Percentiles rank a stretch among this genome's conserved stretches.
Conservation (phyloP, 2,113 vertebrate species). For the Neotoma lepida region DNA sequence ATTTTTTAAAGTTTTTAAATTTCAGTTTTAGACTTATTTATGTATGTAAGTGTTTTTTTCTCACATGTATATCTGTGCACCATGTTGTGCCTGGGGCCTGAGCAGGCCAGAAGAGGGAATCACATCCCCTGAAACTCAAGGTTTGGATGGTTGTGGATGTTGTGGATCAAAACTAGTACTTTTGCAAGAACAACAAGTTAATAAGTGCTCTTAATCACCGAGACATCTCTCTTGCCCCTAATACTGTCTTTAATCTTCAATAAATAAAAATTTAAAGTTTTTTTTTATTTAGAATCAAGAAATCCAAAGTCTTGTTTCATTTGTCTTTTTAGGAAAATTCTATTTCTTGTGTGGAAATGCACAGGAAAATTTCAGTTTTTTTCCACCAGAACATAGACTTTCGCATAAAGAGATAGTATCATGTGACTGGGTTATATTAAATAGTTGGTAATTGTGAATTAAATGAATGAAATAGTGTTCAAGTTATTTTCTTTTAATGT, state of each 20-base stretch:
- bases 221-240: not conserved
- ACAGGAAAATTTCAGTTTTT: not conserved
- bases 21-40: slow-evolving; percentile 21
- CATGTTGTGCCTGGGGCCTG: not conserved
- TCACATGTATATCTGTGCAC: not conserved
- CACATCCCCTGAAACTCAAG: not conserved
- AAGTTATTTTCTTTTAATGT: not conserved
- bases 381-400: not conserved
- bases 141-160: not conserved
- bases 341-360: not conserved
- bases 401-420: not conserved
- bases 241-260: not conserved
- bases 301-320: not conserved
- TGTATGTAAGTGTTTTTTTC: not conserved
- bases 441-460: not conserved
- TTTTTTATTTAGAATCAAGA: not conserved
- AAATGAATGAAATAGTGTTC: not conserved
- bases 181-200: not conserved
- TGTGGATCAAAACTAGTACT: not conserved
- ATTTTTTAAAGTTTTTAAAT: slow-evolving; percentile 14
- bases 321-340: not conserved
- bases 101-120: not conserved
- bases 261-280: not conserved
- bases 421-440: not conserved
- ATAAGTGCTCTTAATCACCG: not conserved